Conservation (phyloP, 2,113 vertebrate genomes). For the Mellivora capensis region DNA sequence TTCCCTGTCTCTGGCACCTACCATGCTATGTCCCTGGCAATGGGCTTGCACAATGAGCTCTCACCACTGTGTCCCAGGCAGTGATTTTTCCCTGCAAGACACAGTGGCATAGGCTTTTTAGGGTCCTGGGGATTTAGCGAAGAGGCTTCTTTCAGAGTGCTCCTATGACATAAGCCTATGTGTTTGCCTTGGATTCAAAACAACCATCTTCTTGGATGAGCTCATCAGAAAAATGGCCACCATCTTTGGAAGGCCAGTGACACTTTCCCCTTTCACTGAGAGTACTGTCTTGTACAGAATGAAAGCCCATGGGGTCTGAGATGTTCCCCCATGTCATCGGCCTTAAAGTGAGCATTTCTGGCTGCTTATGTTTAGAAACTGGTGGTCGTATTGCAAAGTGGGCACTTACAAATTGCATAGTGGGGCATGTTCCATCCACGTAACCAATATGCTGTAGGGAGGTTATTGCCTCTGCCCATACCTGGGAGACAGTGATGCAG, state of each 20-base stretch:
- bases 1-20: not conserved
- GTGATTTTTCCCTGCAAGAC: not conserved
- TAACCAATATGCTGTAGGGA: not conserved
- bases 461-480: not conserved
- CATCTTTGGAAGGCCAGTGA: not conserved
- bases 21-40: not conserved
- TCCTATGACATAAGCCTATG: not conserved
- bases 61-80: not conserved
- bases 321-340: not conserved
- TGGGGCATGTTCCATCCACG: not conserved
- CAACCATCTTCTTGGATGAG: not conserved
- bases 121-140: not conserved
- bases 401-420: not conserved
- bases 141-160: not conserved
- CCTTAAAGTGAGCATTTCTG: not conserved
- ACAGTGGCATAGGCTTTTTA: not conserved
- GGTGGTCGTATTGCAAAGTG: accelerated
- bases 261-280: not conserved
- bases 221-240: not conserved
- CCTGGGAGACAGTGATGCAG: accelerated
- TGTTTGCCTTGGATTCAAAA: not conserved
- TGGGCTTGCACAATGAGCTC: not conserved
- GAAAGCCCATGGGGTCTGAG: not conserved
- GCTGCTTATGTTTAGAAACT: not conserved
- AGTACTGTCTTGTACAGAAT: not conserved